phyloP scores from a whole-genome alignment of 2,797 vertebrate species.

The Danio aesculapii region DNA sequence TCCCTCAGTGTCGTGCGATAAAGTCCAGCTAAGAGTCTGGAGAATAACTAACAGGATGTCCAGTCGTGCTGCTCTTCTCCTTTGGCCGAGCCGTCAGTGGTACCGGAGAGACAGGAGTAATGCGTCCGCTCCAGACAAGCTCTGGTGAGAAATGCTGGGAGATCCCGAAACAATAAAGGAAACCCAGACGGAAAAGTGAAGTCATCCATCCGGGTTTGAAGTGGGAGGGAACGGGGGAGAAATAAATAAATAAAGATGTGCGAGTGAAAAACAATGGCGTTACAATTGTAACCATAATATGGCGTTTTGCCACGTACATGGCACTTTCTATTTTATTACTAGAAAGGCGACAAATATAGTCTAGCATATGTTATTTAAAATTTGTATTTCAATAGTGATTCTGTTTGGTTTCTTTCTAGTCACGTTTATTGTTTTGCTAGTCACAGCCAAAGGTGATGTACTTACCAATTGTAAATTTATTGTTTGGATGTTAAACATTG shows the following conservation, averaged over 20 bases:
- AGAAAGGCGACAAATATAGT: no score
- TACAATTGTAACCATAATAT: neutral
- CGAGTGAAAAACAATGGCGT: neutral
- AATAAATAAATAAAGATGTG: slow-evolving; percentile 27
- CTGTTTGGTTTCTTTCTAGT: no score
- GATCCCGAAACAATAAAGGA: slow-evolving; percentile 94
- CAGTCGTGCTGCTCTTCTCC: slow-evolving; percentile 31
- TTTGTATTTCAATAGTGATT: neutral
- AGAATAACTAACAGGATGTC: neutral
- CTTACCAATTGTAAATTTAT: neutral
- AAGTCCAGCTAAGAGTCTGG: neutral
- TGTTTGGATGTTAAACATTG: no score
- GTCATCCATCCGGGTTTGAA: slow-evolving; percentile 93
- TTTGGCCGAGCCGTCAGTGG: slow-evolving; percentile 40
- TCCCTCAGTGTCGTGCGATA: neutral
- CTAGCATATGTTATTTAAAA: neutral
- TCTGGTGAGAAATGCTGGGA: slow-evolving; percentile 83
- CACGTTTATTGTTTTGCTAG: no score
- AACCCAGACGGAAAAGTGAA: slow-evolving; percentile 95
- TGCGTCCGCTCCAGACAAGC: slow-evolving; percentile 65
- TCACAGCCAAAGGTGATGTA: no score
- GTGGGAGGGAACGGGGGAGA: slow-evolving; percentile 45
- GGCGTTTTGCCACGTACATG: neutral
- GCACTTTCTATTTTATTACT: neutral
- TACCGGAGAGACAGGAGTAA: slow-evolving; percentile 23